Percentiles rank a stretch among this genome's conserved stretches.
Conservation (phyloP, 2,113 vertebrate genomes). For the Saccopteryx leptura region DNA sequence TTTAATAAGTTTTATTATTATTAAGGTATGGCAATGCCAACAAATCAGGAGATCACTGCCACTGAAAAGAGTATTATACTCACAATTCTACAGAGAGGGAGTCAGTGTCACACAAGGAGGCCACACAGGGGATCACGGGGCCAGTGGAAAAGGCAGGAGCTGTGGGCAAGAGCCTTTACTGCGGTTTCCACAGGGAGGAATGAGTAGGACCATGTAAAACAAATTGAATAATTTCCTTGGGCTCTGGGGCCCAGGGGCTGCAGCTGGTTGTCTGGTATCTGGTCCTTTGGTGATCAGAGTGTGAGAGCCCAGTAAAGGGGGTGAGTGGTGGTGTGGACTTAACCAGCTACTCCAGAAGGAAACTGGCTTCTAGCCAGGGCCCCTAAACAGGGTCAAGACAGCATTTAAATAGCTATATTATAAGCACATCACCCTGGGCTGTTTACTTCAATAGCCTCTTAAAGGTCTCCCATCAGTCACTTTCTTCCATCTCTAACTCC, state of each 20-base stretch:
- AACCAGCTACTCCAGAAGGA: background rate
- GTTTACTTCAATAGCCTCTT: background rate
- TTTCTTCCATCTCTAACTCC: background rate
- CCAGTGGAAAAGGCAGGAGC: background rate
- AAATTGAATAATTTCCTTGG: background rate
- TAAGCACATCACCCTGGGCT: background rate
- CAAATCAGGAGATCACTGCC: background rate
- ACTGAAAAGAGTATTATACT: background rate
- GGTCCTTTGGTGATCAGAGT: background rate
- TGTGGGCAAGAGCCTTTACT: background rate
- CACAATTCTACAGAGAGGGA: background rate
- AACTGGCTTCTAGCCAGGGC: background rate
- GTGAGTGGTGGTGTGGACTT: background rate
- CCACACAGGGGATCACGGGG: background rate
- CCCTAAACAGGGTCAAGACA: background rate
- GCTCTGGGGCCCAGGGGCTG: background rate
- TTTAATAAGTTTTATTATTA: background rate
- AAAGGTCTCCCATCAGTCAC: background rate
- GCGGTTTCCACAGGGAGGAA: background rate
- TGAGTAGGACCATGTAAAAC: background rate
- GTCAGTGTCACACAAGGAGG: background rate
- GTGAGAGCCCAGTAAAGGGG: background rate
- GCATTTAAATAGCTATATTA: background rate
- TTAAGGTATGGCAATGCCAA: background rate
- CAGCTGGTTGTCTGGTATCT: background rate